phyloP scores from a whole-genome alignment of 2,888 invertebrate genomes.

The Epinotia demarniana region DNA sequence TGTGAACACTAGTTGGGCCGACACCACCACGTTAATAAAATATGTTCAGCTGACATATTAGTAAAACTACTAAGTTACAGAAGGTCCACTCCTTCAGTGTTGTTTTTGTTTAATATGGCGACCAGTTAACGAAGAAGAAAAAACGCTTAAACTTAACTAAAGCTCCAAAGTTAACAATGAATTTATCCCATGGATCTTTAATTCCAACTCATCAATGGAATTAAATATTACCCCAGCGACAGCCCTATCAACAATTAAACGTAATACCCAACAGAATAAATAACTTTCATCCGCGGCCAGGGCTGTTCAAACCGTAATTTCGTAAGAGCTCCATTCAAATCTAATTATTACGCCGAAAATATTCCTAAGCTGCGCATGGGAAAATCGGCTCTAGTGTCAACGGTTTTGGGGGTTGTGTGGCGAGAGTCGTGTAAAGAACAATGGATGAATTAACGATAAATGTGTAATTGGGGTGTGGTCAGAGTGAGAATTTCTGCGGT shows the following conservation, averaged over 20 bases:
- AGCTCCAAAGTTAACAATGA: no score
- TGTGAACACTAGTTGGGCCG: neutral
- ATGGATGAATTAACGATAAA: conserved; percentile 20
- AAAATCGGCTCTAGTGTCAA: neutral
- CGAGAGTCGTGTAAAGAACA: neutral
- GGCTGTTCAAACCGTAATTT: conserved; percentile 19
- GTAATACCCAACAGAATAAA: conserved; percentile 4
- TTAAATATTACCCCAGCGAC: neutral
- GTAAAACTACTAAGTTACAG: no score
- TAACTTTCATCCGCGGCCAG: neutral
- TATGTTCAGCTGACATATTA: no score
- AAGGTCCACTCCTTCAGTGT: no score
- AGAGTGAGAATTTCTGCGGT: neutral
- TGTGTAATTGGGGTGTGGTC: conserved; percentile 13
- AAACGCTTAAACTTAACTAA: no score
- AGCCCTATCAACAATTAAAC: conserved; percentile 26
- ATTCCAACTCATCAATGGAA: neutral
- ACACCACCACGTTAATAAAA: no score
- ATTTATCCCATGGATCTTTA: no score
- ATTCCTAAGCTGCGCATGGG: neutral
- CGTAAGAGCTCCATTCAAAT: conserved; percentile 27
- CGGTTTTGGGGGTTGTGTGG: neutral
- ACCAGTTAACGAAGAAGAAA: no score
- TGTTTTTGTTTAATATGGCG: no score
- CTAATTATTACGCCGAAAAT: conserved; percentile 28